Conservation (phyloP, 2,888 invertebrate genomes). For the Eledona agricola region DNA sequence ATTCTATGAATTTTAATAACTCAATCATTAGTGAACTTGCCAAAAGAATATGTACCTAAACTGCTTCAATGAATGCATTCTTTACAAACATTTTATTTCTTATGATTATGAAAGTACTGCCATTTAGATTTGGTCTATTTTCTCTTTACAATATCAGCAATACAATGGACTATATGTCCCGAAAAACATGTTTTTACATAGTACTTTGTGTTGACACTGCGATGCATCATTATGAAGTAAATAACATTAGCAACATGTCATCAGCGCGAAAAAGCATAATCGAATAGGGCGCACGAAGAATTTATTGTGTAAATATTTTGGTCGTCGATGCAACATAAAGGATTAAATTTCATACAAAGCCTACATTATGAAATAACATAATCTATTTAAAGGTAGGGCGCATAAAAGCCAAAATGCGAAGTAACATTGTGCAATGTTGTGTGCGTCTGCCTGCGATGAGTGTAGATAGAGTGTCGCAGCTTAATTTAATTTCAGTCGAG, state of each 20-base stretch:
- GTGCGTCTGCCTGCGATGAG: slow-evolving; percentile 25
- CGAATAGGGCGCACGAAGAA: slow-evolving; percentile 12
- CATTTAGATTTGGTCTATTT: too few relatives aligned
- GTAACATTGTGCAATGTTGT: slow-evolving; percentile 23
- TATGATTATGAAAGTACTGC: too few relatives aligned
- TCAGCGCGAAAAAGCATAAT: slow-evolving; percentile 3
- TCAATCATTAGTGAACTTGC: too few relatives aligned
- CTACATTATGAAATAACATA: slow-evolving; percentile 28
- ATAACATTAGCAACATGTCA: too few relatives aligned
- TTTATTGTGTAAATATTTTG: slow-evolving; percentile 17
- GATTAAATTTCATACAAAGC: slow-evolving; percentile 25
- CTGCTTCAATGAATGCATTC: too few relatives aligned
- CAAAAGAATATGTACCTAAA: too few relatives aligned
- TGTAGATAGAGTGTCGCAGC: slow-evolving; percentile 39
- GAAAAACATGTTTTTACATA: too few relatives aligned
- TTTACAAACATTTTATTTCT: too few relatives aligned
- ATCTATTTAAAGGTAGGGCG: slow-evolving; percentile 25
- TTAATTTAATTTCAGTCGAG: slow-evolving; percentile 46
- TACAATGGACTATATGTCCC: too few relatives aligned
- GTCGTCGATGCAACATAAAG: slow-evolving; percentile 5
- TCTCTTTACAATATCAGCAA: too few relatives aligned
- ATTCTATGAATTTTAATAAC: too few relatives aligned
- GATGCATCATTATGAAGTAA: too few relatives aligned
- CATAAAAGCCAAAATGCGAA: slow-evolving; percentile 29
- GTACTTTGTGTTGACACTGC: not conserved